Evolutionary conservation across 2,888 invertebrate species (phyloP).

Genomic region (Dugesia japonica): DNA sequence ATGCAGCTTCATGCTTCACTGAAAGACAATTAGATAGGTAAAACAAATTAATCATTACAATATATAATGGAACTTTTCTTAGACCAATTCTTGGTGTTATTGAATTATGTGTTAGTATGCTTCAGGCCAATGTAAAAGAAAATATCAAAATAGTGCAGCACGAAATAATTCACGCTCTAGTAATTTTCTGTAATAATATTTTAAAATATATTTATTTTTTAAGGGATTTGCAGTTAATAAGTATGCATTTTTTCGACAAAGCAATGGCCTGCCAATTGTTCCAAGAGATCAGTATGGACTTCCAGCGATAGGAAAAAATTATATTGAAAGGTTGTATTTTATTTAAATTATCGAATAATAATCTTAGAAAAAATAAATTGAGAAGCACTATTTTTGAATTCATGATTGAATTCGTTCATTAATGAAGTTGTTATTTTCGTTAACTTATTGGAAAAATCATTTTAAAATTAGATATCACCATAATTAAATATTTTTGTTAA

Average conservation of each 20-base stretch:
- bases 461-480: too few species aligned
- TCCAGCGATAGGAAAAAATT: background rate
- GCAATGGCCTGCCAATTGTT: background rate
- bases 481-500: too few species aligned
- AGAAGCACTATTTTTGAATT: too few species aligned
- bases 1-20: background rate
- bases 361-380: too few species aligned
- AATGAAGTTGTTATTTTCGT: too few species aligned
- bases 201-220: background rate
- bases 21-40: conserved; percentile 8
- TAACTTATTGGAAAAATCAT: too few species aligned
- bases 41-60: too few species aligned
- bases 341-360: too few species aligned
- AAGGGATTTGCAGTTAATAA: background rate
- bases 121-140: background rate
- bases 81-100: background rate
- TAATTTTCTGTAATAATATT: background rate
- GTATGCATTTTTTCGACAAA: background rate
- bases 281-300: background rate
- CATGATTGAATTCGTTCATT: too few species aligned
- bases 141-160: background rate
- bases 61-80: too few species aligned
- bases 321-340: background rate
- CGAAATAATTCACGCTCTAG: conserved; percentile 2
- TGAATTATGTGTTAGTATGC: background rate